These are phyloP conservation scores for Erythrolamprus reginae DNA, from an alignment of 2,113 vertebrate genomes.

Conservation along the genomic window DNA sequence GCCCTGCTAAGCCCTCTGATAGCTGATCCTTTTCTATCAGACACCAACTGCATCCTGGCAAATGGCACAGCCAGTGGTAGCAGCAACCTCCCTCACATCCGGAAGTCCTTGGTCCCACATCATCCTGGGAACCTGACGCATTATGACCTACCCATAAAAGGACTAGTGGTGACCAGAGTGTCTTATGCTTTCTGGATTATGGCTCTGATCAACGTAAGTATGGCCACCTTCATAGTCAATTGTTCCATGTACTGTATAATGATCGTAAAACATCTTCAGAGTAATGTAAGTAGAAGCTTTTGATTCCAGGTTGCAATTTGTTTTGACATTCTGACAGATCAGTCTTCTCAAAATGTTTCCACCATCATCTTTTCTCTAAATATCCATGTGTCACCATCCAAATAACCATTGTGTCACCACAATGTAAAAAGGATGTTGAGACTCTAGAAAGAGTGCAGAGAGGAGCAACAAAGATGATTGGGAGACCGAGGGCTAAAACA, in stretches of 20 bases:
- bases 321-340: neutral
- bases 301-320: neutral
- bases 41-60: constrained; percentile 79
- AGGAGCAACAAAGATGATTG: too few relatives aligned
- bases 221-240: accelerated
- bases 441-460: too few relatives aligned
- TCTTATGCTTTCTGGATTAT: constrained; percentile 98
- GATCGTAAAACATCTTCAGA: neutral
- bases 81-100: constrained; percentile 74
- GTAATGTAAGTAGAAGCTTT: neutral
- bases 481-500: too few relatives aligned
- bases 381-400: too few relatives aligned
- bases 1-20: constrained; percentile 90
- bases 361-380: neutral
- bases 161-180: constrained; percentile 71
- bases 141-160: constrained; percentile 67
- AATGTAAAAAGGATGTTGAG: too few relatives aligned
- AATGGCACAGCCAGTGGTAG: constrained; percentile 75
- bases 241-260: accelerated
- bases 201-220: constrained; percentile 91
- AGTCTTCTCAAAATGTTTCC: neutral
- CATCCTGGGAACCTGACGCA: constrained; percentile 69
- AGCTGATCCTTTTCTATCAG: constrained; percentile 89
- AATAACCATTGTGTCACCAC: too few relatives aligned
- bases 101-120: constrained; percentile 67